Conservation (phyloP, 2,888 invertebrate genomes). For the Parnassius smintheus region DNA sequence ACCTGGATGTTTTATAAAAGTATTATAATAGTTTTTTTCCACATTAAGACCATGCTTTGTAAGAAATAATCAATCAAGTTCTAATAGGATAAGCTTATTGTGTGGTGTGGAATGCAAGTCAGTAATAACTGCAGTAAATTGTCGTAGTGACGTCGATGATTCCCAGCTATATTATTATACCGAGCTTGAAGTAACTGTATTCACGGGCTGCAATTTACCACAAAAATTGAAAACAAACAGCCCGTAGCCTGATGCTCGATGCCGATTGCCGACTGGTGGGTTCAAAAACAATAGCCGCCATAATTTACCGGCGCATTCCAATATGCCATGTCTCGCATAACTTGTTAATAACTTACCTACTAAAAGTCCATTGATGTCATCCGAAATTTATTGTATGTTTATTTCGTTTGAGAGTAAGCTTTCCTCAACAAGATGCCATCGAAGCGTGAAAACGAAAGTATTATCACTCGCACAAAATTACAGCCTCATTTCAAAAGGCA, state of each 20-base stretch:
- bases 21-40: neutral
- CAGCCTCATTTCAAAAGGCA: slow-evolving; percentile 43
- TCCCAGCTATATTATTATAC: slow-evolving; percentile 16
- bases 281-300: slow-evolving; percentile 40
- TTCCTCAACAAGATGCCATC: slow-evolving; percentile 28
- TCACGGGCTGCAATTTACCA: slow-evolving; percentile 18
- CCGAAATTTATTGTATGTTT: slow-evolving; percentile 28
- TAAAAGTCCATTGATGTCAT: slow-evolving; percentile 60
- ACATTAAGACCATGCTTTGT: neutral
- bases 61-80: slow-evolving; percentile 4
- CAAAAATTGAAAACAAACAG: slow-evolving; percentile 20
- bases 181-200: slow-evolving; percentile 30
- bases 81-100: slow-evolving; percentile 6
- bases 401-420: slow-evolving; percentile 24
- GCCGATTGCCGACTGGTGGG: slow-evolving; percentile 33
- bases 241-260: slow-evolving; percentile 25
- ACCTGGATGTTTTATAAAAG: too few species aligned
- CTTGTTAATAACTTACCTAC: slow-evolving; percentile 51
- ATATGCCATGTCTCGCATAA: slow-evolving; percentile 38
- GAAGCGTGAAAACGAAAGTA: slow-evolving; percentile 36
- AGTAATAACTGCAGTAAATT: slow-evolving; percentile 20
- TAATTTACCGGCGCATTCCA: slow-evolving; percentile 48
- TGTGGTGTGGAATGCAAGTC: slow-evolving; percentile 7
- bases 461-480: slow-evolving; percentile 33
- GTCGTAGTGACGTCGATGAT: slow-evolving; percentile 24